phyloP scores from a whole-genome alignment of 1,140 invertebrate species.

The Drosophila erecta region DNA sequence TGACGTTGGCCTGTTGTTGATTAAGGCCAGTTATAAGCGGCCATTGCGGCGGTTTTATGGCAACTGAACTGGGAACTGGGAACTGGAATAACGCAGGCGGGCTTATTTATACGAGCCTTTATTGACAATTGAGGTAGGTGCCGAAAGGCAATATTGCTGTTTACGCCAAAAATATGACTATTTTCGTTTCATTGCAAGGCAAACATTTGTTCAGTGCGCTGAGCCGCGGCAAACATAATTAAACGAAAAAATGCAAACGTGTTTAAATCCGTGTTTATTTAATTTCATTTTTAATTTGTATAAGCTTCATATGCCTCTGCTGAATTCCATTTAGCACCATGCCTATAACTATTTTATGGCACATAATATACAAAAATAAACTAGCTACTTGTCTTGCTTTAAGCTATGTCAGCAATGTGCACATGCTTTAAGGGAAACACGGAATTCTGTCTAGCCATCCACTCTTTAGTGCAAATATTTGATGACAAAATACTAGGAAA shows the following conservation, averaged over 20 bases:
- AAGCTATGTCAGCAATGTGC: background rate
- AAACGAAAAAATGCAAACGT: background rate
- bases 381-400: background rate
- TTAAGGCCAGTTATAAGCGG: constrained; percentile 36
- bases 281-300: too few relatives aligned
- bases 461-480: constrained; percentile 9
- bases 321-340: background rate
- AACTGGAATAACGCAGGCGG: constrained; percentile 21
- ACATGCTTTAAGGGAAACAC: background rate
- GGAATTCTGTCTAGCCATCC: background rate
- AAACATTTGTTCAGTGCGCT: background rate
- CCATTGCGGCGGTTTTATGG: constrained; percentile 32
- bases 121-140: constrained; percentile 49
- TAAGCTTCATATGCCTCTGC: background rate
- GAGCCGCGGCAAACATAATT: background rate
- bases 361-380: background rate
- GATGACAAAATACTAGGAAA: constrained; percentile 24
- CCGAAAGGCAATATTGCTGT: constrained; percentile 37
- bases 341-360: background rate
- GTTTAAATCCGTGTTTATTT: too few relatives aligned
- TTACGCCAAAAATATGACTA: constrained; percentile 20
- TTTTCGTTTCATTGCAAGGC: constrained; percentile 11
- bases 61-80: constrained; percentile 8
- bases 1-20: constrained; percentile 64
- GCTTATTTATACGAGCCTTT: constrained; percentile 36